Evolutionary conservation across 2,888 invertebrate genomes (phyloP), one percentile per base, ranked within the genome.

Genomic region (Drosophila anomalata): DNA sequence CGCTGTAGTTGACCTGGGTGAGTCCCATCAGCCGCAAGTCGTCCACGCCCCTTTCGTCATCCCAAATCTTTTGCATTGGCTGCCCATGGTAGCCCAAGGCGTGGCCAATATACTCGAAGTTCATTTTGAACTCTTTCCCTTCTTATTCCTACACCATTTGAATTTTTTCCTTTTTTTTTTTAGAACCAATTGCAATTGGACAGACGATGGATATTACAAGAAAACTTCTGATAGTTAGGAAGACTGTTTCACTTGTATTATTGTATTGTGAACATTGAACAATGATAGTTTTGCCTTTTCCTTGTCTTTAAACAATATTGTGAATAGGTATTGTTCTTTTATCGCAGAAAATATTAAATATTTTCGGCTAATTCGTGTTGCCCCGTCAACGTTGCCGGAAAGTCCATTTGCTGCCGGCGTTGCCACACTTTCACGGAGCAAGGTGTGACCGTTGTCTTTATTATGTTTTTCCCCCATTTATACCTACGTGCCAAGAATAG

Each of bases 1-100:
- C 94, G 51, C 95, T 94, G 90, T 95, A 97, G 91, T 95, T 96
- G 75, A 95, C 92, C 42, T 93, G 92, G 4, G 79, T 79, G 46
- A 94, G 92, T 61, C 94, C 94, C 73, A 94, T 91, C 89, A 94
- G 94, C 24, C 93, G 85, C 68, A 97, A 92, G 90, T 96, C 96
- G 57, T 94, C 95, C 87, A 96, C 95, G 65, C 96, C 96, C 86
- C 95, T 94, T 90, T 97, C 97, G 29, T 95, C 94, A 90, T 97
- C 97, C 96, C 97, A 97, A 82, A 96, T 94, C 92, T 97, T 97
- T 92, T 96, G 96, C 77, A 97, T 92, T 88, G 96, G 96, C 88
- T 96, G 96, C 2, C 97, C 97, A 93, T 97, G 97, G 91, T 95
- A 97, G 92, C 96, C 96, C 80, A 97, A 92, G 71, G 96, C 94